Evolutionary conservation across 2,113 vertebrate genomes (phyloP).

Genomic region (Hippocampus comes): DNA sequence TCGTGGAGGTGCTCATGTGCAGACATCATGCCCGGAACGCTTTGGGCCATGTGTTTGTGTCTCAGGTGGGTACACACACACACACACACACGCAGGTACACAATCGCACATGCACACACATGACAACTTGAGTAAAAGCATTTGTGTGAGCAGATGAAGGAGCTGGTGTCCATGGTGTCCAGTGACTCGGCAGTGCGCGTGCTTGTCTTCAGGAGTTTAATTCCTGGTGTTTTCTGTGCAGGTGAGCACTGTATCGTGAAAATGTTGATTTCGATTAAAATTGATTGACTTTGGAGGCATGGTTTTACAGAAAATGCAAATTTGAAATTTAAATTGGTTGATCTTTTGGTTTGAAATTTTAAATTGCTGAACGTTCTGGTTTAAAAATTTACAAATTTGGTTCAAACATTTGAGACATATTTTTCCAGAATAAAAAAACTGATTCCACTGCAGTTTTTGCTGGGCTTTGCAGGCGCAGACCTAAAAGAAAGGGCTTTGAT

Average conservation of each 20-base stretch:
- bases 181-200: constrained; percentile 76
- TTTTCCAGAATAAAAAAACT: too few relatives aligned
- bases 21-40: constrained; percentile 82
- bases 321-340: too few relatives aligned
- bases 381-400: background rate
- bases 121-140: background rate
- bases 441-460: constrained; percentile 4
- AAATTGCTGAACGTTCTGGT: too few relatives aligned
- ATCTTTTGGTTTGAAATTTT: too few relatives aligned
- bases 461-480: constrained; percentile 81
- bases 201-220: constrained; percentile 84
- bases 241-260: constrained; percentile 62
- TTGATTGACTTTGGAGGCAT: too few relatives aligned
- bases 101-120: background rate
- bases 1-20: constrained; percentile 85
- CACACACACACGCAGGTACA: constrained; percentile 1
- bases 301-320: too few relatives aligned
- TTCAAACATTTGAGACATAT: background rate
- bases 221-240: constrained; percentile 90
- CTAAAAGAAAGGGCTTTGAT: constrained; percentile 89
- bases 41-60: constrained; percentile 84
- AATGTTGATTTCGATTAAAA: too few relatives aligned
- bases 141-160: constrained; percentile 73
- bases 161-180: constrained; percentile 74
- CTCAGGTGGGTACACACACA: constrained; percentile 75